Conservation (phyloP, 1,140 invertebrate genomes). For the Camponotus vicinus region DNA sequence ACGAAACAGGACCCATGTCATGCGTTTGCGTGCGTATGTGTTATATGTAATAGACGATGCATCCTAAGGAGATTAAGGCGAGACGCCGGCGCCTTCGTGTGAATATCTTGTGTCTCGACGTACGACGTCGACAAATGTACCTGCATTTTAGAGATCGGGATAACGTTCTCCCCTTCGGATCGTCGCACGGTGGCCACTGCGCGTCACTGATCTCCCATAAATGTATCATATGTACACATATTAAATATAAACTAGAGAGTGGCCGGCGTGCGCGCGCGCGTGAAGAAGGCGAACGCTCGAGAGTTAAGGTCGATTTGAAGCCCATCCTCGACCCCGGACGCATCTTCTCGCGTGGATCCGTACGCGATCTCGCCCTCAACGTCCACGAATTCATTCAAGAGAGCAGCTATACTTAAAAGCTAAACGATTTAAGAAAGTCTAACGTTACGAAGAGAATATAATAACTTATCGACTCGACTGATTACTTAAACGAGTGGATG, state of each 20-base stretch:
- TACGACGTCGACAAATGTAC: slow-evolving; percentile 76
- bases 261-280: slow-evolving; percentile 64
- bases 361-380: slow-evolving; percentile 71
- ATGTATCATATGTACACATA: slow-evolving; percentile 71
- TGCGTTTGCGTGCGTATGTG: not conserved
- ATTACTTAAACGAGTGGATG: slow-evolving; percentile 64
- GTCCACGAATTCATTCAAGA: slow-evolving; percentile 66
- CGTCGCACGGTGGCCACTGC: slow-evolving; percentile 67
- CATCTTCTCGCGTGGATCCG: slow-evolving; percentile 68
- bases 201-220: slow-evolving; percentile 78
- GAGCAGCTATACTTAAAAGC: slow-evolving; percentile 75
- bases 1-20: not conserved
- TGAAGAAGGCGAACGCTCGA: slow-evolving; percentile 57
- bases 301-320: slow-evolving; percentile 60
- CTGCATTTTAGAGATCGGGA: slow-evolving; percentile 76
- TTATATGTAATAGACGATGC: not conserved
- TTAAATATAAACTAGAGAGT: slow-evolving; percentile 65
- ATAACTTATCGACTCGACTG: slow-evolving; percentile 74
- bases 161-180: slow-evolving; percentile 65
- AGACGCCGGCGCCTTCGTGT: slow-evolving; percentile 49
- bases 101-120: slow-evolving; percentile 56
- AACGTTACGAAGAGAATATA: slow-evolving; percentile 63
- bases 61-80: slow-evolving; percentile 31
- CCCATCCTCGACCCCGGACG: slow-evolving; percentile 61
- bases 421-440: slow-evolving; percentile 69